Percentiles rank a stretch among this genome's conserved stretches.
These are phyloP conservation scores for Drosophila murphyi DNA, from an alignment of 1,140 invertebrate species.

Conservation along the genomic window DNA sequence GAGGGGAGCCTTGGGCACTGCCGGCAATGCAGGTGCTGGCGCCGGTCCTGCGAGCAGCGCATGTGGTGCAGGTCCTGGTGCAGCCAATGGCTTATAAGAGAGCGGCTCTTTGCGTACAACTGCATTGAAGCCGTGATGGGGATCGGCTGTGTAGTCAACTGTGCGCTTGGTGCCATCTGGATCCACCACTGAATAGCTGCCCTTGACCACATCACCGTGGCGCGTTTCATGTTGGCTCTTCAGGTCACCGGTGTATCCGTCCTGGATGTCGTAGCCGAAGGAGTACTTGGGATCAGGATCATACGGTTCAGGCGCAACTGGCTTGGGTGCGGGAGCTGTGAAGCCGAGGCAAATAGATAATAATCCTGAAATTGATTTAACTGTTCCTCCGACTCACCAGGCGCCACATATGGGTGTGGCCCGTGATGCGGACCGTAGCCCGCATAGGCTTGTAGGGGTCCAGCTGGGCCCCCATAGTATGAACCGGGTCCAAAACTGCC, in stretches of 20 bases:
- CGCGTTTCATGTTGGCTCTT: conserved; percentile 87
- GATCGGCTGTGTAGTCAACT: conserved; percentile 88
- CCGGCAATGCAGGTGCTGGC: conserved; percentile 62
- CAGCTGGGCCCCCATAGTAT: conserved; percentile 67
- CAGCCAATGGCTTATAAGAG: conserved; percentile 79
- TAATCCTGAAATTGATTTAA: conserved; percentile 13
- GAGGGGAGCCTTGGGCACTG: conserved; percentile 61
- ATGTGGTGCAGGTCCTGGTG: conserved; percentile 54
- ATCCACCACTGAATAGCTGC: conserved; percentile 87
- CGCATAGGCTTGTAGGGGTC: conserved; percentile 49
- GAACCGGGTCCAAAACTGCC: conserved; percentile 75
- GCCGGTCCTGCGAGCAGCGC: conserved; percentile 56
- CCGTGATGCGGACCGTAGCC: conserved; percentile 60
- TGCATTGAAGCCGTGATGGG: conserved; percentile 85
- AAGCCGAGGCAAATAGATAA: not conserved
- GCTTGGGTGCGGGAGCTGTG: conserved; percentile 51
- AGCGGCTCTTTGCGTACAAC: conserved; percentile 85
- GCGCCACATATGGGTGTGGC: conserved; percentile 54
- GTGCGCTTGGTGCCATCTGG: conserved; percentile 88
- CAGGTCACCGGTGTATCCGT: conserved; percentile 86
- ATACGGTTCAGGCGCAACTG: conserved; percentile 85
- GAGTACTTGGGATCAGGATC: conserved; percentile 86
- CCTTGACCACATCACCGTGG: conserved; percentile 88
- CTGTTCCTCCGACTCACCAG: conserved; percentile 26
- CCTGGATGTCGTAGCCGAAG: conserved; percentile 86